A percentile compares a stretch with the other conserved stretches of the same genome.
Conservation (phyloP, 2,888 invertebrate species). For the Ormyrus pomaceus region DNA sequence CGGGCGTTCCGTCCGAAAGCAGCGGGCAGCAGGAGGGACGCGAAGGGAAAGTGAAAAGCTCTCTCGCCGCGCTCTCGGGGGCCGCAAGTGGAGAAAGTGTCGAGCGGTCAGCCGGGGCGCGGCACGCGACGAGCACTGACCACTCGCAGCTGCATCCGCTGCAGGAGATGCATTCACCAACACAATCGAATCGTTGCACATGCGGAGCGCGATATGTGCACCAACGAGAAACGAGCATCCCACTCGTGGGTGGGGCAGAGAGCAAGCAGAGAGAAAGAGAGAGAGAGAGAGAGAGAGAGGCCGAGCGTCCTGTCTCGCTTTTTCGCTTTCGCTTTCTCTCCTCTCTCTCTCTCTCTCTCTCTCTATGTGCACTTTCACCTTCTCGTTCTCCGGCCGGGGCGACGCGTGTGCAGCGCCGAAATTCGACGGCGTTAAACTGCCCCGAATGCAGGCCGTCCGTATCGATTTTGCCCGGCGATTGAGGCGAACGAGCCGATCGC, state of each 20-base stretch:
- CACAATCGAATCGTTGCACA: constrained; percentile 64
- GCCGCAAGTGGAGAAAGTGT: constrained; percentile 49
- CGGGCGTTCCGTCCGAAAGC: no score
- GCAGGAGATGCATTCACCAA: constrained; percentile 73
- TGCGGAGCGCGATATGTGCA: constrained; percentile 61
- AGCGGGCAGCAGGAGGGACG: neutral
- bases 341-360: constrained; percentile 48
- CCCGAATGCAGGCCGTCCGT: neutral
- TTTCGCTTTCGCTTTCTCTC: constrained; percentile 47
- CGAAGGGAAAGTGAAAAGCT: constrained; percentile 8
- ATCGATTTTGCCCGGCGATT: constrained; percentile 25
- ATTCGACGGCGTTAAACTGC: constrained; percentile 15
- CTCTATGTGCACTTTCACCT: constrained; percentile 37
- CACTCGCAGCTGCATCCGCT: constrained; percentile 73
- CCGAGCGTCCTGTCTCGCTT: neutral
- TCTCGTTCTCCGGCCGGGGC: neutral
- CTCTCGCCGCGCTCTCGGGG: no score
- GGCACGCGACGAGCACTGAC: constrained; percentile 67
- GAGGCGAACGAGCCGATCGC: neutral
- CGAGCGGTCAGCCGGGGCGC: constrained; percentile 52
- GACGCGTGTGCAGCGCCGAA: neutral
- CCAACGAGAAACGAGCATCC: constrained; percentile 65
- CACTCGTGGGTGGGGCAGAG: constrained; percentile 64
- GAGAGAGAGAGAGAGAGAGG: constrained; percentile 13
- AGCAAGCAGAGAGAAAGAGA: constrained; percentile 30